Percentiles rank a stretch among this genome's conserved stretches.
These are phyloP conservation scores for Cryptoblepharus egeriae DNA, from an alignment of 2,797 vertebrate species.

Conservation along the genomic window DNA sequence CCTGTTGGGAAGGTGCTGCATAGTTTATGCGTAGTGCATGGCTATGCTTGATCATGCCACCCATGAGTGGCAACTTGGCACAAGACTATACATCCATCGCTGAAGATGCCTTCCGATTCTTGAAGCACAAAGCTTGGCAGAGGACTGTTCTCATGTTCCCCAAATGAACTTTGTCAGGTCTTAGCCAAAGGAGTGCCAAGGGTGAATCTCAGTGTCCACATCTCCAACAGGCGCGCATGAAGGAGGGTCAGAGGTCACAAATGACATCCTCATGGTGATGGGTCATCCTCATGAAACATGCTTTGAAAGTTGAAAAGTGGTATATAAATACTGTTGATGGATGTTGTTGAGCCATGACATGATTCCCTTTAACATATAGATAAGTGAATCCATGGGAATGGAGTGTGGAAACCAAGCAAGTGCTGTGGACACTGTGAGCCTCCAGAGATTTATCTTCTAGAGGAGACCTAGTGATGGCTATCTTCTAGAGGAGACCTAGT, in stretches of 20 bases:
- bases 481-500: too few relatives aligned
- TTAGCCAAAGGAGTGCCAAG: background rate
- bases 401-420: too few relatives aligned
- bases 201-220: background rate
- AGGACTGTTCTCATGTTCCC: background rate
- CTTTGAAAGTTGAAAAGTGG: too few relatives aligned
- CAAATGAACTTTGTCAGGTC: constrained; percentile 16
- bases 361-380: too few relatives aligned
- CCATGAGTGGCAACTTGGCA: background rate
- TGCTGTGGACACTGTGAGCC: too few relatives aligned
- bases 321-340: too few relatives aligned
- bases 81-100: background rate
- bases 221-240: background rate
- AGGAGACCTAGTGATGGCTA: too few relatives aligned
- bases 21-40: background rate
- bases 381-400: too few relatives aligned
- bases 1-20: background rate
- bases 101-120: background rate
- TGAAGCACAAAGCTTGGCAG: background rate
- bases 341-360: too few relatives aligned
- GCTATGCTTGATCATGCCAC: background rate
- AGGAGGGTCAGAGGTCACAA: background rate
- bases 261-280: too few relatives aligned
- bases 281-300: too few relatives aligned
- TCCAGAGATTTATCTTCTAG: too few relatives aligned